Base-by-base conservation (phyloP, 2,113 vertebrate species). In the Calidris pygmaea region DNA sequence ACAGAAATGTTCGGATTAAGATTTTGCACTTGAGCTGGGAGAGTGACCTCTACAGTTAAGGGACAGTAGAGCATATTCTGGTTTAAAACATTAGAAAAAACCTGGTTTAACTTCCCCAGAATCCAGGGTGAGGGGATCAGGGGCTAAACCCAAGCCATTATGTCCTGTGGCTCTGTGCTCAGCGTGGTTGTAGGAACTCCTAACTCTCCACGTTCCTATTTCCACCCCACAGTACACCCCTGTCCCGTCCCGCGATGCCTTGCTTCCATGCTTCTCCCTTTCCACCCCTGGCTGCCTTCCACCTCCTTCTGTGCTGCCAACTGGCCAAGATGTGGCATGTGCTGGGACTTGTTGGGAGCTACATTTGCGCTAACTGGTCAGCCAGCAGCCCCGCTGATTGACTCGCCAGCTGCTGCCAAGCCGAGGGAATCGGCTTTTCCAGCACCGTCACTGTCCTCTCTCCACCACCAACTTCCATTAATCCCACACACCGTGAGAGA, bases 261-360 rank as follows among this genome's bases (percentile, higher is more conserved):
- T 55, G 29, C 37, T 81, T 43, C 83, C 55, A 4, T 30, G 13
- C 30, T 84, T 9, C 32, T 93, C 55, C 45, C 59, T 65, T 71
- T 8, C 39, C 77, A 32, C 26, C 26, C 72, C 66, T 73, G 67
- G 84, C 77, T 96, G 41, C 56, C 41, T 78, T 85, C 87, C 93
- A 53, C 81, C 68, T 70, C 53, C 22, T 45, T n/a, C 70, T 6
- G 26, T 7, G 14, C 62, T 92, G 70, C 76, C 90, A 77, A 1
- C 3, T 89, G 94, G 81, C 90, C 78, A n/a, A 29, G 66, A 8
- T 41, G 34, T 85, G 91, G 60, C 78, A 37, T 67, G 41, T 87
- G 93, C 93, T 88, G 87, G 85, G 87, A 21, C 74, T 91, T 82
- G 78, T 87, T 60, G 29, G 87, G 81, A 75, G 47, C 85, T 85